Evolutionary conservation across 1,140 invertebrate genomes (phyloP).

Genomic region (Apis cerana): DNA sequence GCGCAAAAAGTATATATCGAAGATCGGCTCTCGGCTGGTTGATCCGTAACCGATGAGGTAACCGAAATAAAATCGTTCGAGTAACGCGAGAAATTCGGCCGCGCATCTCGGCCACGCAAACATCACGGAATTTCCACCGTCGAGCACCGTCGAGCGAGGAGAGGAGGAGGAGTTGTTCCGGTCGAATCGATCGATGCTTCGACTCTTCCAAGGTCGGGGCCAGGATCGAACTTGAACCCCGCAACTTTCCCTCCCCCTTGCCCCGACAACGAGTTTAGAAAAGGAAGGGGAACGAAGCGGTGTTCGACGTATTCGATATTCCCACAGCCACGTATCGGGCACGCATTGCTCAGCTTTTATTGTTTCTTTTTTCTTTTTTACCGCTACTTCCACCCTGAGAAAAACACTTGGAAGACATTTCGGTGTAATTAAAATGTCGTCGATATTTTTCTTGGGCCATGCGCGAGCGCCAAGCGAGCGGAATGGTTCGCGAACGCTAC

Average conservation of each 20-base stretch:
- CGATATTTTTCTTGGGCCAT: too few relatives aligned
- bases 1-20: conserved; percentile 74
- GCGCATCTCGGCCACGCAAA: conserved; percentile 29
- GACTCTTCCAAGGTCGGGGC: background rate
- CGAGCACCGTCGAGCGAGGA: background rate
- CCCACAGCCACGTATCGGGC: too few relatives aligned
- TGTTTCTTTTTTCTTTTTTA: too few relatives aligned
- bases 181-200: background rate
- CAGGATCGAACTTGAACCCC: background rate
- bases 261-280: too few relatives aligned
- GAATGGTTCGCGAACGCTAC: too few relatives aligned
- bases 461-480: too few relatives aligned
- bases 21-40: conserved; percentile 65
- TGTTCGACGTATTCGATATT: too few relatives aligned
- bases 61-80: conserved; percentile 71
- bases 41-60: conserved; percentile 68
- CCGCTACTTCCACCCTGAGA: too few relatives aligned
- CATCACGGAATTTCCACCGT: conserved; percentile 16
- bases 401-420: too few relatives aligned
- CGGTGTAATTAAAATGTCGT: too few relatives aligned
- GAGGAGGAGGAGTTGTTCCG: background rate
- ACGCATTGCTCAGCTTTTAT: too few relatives aligned
- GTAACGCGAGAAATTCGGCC: conserved; percentile 54
- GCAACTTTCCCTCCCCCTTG: background rate
- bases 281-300: too few relatives aligned